Base-by-base conservation (phyloP, 2,888 invertebrate genomes). In the Gymnocheta viridis region DNA sequence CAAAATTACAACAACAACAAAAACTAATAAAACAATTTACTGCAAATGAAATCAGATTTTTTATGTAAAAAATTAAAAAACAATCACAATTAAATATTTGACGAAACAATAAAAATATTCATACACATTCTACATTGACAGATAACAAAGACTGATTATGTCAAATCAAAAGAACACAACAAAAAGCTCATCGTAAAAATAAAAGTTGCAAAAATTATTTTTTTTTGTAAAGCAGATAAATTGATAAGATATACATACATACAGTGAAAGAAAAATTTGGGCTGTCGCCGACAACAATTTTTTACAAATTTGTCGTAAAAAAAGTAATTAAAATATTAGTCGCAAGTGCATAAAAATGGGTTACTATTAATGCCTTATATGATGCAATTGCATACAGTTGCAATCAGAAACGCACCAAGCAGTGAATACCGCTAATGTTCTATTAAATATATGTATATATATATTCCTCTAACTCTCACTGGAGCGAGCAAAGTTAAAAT, bases 101-200 rank as follows among this genome's bases (percentile, higher is more conserved):
- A 60, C 35, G 32, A 19, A 72, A 29, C 29, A 24, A 49, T 29
- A n/a, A 19, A 72, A 47, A 35, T 27, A 5, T 24, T 29, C 32
- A 44, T 54, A 54, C n/a, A 51, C 32, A 64, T 51, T 54, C 19
- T 47, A 32, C 32, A 47, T 19, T 41, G 54, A n/a, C 76, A 66
- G 56, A 76, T 76, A 76, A 66, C 66, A 56, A n/a, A 12, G n/a
- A 44, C 29, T 47, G 54, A 76, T 66, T 76, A 44, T 38, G 12
- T 44, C 12, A 14, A 60, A 58, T 24, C 22, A 32, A 47, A 27
- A 38, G 47, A 60, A 12, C 38, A 10, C 35, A 69, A 51, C 1
- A 27, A 60, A 47, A 41, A 19, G 38, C 35, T 9, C 17, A 38
- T 14, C 2, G 4, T 41, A 41, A 56, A 29, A 44, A 70, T 41